Conservation (phyloP, 2,888 invertebrate species). For the Nomada lathburiana region DNA sequence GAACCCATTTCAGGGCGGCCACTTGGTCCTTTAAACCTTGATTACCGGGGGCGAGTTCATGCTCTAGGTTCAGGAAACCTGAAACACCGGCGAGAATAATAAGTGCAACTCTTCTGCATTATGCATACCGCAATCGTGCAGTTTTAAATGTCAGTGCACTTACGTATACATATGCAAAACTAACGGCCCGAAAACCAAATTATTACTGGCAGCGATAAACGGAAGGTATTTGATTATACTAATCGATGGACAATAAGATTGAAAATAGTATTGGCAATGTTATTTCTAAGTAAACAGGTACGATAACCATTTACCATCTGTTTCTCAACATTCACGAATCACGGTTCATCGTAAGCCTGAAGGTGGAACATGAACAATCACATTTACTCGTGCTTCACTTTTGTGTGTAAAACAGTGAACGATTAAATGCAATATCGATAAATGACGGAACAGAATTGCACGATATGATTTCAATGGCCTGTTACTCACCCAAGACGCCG, state of each 20-base stretch:
- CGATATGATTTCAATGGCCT: not conserved
- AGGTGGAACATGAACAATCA: no score
- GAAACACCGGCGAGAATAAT: not conserved
- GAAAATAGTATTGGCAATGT: no score
- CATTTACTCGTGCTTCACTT: no score
- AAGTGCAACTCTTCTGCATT: not conserved
- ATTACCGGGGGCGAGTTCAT: constrained; percentile 72
- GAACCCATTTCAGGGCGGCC: constrained; percentile 73
- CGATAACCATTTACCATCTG: no score
- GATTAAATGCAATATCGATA: not conserved
- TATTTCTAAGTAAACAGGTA: no score
- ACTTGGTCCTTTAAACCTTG: constrained; percentile 76
- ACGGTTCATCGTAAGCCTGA: no score
- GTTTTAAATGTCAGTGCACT: not conserved
- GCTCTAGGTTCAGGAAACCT: constrained; percentile 69
- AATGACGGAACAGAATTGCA: not conserved
- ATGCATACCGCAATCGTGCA: not conserved
- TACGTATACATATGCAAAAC: not conserved
- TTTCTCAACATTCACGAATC: no score
- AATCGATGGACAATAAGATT: no score
- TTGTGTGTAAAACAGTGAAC: not conserved
- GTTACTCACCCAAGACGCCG: constrained; percentile 72
- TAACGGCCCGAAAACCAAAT: not conserved
- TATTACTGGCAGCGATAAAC: no score
- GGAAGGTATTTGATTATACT: no score